phyloP scores from a whole-genome alignment of 2,797 vertebrate genomes.

The Platyrinchus mystaceus region DNA sequence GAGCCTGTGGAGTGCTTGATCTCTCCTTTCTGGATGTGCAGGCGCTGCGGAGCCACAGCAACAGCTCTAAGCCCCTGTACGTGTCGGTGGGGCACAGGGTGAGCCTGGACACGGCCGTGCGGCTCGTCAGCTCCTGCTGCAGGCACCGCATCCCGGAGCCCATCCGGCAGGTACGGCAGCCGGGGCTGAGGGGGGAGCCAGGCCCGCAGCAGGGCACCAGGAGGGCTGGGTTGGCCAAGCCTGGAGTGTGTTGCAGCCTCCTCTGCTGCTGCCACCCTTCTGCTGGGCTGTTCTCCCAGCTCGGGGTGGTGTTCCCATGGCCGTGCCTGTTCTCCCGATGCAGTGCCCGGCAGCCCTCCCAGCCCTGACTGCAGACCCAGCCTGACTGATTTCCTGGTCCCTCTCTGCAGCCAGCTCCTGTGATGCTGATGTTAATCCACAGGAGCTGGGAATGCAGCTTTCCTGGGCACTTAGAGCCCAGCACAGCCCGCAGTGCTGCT shows the following conservation, averaged over 20 bases:
- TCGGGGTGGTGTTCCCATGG: accelerated
- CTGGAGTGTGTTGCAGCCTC: accelerated
- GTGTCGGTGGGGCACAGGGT: constrained; percentile 89
- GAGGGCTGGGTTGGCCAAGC: neutral
- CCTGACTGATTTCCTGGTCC: neutral
- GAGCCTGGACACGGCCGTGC: constrained; percentile 83
- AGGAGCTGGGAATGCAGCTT: neutral
- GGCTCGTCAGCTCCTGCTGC: constrained; percentile 86
- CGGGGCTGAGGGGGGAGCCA: neutral
- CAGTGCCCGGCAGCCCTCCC: neutral
- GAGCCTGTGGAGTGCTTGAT: neutral
- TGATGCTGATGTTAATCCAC: neutral
- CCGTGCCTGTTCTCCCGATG: neutral
- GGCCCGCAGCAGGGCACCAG: neutral
- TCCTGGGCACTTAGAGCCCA: neutral
- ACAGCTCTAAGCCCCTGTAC: constrained; percentile 87
- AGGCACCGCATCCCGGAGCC: constrained; percentile 89
- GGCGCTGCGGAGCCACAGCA: constrained; percentile 82
- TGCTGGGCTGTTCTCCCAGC: neutral
- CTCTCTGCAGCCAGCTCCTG: neutral
- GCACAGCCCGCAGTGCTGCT: neutral
- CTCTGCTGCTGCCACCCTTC: neutral
- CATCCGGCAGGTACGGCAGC: constrained; percentile 85
- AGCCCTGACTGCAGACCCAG: neutral
- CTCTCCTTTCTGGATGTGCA: constrained; percentile 33